Conservation (phyloP, 2,113 vertebrate species). For the Origma solitaria region DNA sequence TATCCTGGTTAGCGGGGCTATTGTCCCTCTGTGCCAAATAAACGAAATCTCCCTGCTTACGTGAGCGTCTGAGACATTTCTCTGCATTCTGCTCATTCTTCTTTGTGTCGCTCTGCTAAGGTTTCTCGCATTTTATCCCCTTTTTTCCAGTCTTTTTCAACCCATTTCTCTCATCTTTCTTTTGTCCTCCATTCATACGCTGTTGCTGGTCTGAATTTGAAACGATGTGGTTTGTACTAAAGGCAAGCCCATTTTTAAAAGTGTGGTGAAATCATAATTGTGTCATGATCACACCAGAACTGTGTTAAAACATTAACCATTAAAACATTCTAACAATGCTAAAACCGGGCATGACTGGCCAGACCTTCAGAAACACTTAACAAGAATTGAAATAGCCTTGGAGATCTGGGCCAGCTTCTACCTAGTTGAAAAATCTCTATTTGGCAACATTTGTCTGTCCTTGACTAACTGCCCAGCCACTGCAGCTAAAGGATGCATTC, state of each 20-base stretch:
- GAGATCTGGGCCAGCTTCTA: background rate
- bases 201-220: background rate
- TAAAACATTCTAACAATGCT: background rate
- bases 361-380: background rate
- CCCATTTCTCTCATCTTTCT: background rate
- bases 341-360: background rate
- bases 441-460: background rate
- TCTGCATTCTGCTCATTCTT: background rate
- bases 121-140: background rate
- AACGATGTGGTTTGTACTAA: background rate
- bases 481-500: background rate
- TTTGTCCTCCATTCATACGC: background rate
- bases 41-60: conserved; percentile 48
- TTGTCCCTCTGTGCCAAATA: conserved; percentile 35
- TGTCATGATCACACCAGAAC: background rate
- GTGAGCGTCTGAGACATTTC: background rate
- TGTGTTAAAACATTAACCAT: background rate
- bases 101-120: conserved; percentile 2
- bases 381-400: background rate
- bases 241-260: background rate
- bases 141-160: background rate
- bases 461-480: background rate
- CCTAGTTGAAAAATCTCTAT: conserved; percentile 5
- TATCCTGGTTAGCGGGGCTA: conserved; percentile 28
- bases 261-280: background rate